Base-by-base conservation (phyloP, 2,888 invertebrate genomes). In the Tenthredo livida region DNA sequence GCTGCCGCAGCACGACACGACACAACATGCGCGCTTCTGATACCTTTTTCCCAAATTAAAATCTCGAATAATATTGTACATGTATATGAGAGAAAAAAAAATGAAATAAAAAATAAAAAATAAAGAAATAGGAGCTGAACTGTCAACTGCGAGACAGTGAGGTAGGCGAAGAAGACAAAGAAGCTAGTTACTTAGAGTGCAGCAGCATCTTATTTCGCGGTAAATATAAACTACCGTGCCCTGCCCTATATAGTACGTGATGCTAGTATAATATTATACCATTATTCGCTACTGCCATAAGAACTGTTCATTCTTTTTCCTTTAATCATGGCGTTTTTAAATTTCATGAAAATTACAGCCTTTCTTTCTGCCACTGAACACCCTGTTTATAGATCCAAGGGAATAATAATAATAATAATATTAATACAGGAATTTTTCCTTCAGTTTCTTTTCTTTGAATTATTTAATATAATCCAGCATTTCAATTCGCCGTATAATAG, bases 151-250 rank as follows among this genome's bases (percentile, higher is more conserved):
- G 77, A 77, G 10, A 33, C 50, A 29, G 33, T 29, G 15, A 58
- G 25, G 6, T 58, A 61, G 15, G 29, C 47, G 29, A 75, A 75
- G 25, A 29, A 75, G 47, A 75, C 12, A 33, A 78, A 78, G 37
- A 78, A 61, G 15, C 80, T 61, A 61, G n/a, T 80, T 80, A 80
- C 80, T 80, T 40, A 80, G 80, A 80, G 80, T 80, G 80, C 40
- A 54, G 47, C 47, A 50, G n/a, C 54, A 80, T 80, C 80, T 37
- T 61, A 61, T 43, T 73, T 73, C n/a, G 47, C 47, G 77, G 50
- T 50, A 77, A 77, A 77, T 77, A 77, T 50, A 77, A 77, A 77
- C 77, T 15, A 25, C 29, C 7, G 70, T 7, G 40, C 0, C 10
- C 17, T 33, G 47, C 47, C 47, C 47, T 37, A 6, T 33, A 33